These are phyloP conservation scores for Acropternis orthonyx DNA, from an alignment of 2,797 vertebrate genomes.

Conservation along the genomic window DNA sequence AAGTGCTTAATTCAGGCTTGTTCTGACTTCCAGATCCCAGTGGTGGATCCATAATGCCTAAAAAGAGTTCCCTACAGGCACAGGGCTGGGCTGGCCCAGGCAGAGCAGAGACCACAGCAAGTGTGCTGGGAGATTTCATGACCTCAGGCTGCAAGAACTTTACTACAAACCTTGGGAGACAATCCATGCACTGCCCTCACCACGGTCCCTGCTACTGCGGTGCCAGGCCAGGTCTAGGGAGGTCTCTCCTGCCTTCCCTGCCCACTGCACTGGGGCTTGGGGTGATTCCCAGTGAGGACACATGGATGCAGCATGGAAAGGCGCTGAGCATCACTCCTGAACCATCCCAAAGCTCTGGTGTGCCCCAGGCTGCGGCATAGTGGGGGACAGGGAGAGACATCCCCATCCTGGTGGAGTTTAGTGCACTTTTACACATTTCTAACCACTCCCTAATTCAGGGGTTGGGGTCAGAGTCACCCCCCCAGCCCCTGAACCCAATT, in stretches of 20 bases:
- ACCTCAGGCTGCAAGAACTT: background rate
- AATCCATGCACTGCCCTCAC: fast-evolving
- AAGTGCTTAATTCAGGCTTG: background rate
- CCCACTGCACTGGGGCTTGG: fast-evolving
- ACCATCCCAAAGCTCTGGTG: background rate
- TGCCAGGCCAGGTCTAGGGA: background rate
- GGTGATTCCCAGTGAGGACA: background rate
- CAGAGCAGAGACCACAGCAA: background rate
- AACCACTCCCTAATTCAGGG: background rate
- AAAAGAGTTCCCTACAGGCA: fast-evolving
- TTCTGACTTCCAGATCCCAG: background rate
- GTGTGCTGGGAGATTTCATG: background rate
- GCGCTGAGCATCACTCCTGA: fast-evolving
- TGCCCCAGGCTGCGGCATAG: fast-evolving
- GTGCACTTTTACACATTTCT: background rate
- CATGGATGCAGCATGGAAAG: background rate
- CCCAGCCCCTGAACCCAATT: background rate
- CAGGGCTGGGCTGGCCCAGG: background rate
- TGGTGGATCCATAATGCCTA: background rate
- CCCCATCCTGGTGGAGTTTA: background rate
- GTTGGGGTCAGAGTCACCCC: background rate
- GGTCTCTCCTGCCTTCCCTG: background rate
- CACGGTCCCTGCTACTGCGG: too few species aligned
- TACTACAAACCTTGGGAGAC: fast-evolving
- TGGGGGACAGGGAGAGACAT: fast-evolving